Evolutionary conservation across 2,797 vertebrate genomes (phyloP).

Genomic region (Rhyacichthys aspro): DNA sequence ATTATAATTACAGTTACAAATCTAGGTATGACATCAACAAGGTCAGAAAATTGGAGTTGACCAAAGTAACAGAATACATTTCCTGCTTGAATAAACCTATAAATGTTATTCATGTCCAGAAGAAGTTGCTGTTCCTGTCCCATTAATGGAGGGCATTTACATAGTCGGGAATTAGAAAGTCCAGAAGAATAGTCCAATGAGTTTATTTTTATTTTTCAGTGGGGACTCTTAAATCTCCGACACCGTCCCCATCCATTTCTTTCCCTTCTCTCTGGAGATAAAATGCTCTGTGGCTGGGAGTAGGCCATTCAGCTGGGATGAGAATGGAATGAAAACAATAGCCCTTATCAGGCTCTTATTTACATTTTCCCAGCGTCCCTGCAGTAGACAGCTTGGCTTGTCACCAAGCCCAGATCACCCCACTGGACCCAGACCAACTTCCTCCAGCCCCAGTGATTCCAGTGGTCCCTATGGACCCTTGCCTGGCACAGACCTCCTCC

Average conservation of each 20-base stretch:
- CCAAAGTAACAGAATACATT: constrained; percentile 47
- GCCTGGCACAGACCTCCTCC: constrained; percentile 73
- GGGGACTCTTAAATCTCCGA: constrained; percentile 76
- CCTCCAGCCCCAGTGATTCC: constrained; percentile 75
- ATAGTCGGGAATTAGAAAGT: constrained; percentile 65
- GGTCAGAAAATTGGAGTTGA: constrained; percentile 45
- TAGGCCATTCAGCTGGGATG: constrained; percentile 84
- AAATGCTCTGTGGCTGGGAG: constrained; percentile 76
- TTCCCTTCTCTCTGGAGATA: constrained; percentile 75
- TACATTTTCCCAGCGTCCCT: constrained; percentile 86
- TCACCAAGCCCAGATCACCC: constrained; percentile 74
- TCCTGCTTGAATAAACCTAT: constrained; percentile 12
- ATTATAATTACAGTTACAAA: constrained; percentile 65
- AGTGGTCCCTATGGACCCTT: constrained; percentile 71
- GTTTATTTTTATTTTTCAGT: constrained; percentile 81
- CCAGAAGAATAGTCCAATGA: constrained; percentile 71
- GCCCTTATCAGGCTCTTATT: constrained; percentile 87
- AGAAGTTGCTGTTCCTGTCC: constrained; percentile 45
- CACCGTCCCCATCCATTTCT: constrained; percentile 60
- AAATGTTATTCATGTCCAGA: constrained; percentile 23
- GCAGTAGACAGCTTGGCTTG: constrained; percentile 75
- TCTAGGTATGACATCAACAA: constrained; percentile 53
- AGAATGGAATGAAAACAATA: constrained; percentile 93
- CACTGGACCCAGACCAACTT: constrained; percentile 76
- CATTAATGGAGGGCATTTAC: constrained; percentile 67